These are phyloP conservation scores for Acanthopleura granulata DNA, from an alignment of 2,888 invertebrate genomes.

Conservation along the genomic window DNA sequence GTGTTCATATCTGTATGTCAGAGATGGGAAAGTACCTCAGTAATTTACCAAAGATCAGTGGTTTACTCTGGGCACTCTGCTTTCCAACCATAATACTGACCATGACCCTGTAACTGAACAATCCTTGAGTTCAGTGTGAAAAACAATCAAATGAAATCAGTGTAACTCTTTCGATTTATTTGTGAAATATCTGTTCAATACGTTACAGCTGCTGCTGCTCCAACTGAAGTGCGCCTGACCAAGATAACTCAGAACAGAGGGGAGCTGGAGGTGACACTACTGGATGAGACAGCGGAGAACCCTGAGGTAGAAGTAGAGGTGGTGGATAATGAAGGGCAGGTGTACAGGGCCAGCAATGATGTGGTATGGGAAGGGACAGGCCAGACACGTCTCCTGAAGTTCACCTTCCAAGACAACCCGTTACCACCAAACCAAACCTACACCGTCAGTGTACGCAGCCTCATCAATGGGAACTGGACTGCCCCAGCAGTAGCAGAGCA, in stretches of 20 bases:
- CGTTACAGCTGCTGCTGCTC: neutral
- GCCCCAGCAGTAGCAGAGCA: neutral
- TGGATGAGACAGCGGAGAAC: neutral
- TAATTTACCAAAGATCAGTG: no score
- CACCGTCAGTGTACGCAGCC: neutral
- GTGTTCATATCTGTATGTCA: no score
- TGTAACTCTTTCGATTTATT: no score
- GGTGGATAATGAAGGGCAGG: neutral
- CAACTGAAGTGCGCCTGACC: neutral
- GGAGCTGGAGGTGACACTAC: neutral
- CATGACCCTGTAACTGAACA: no score
- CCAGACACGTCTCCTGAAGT: neutral
- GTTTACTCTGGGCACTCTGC: no score
- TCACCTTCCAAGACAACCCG: neutral
- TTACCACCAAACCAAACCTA: constrained; percentile 1
- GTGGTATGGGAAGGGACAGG: constrained; percentile 3
- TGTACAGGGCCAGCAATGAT: neutral
- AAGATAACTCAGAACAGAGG: neutral
- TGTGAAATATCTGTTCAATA: no score
- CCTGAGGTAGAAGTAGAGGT: neutral
- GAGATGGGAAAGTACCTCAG: no score
- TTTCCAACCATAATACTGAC: no score
- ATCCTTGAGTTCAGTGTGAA: no score
- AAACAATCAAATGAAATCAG: no score
- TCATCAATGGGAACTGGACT: constrained; percentile 8